A percentile compares a stretch with the other conserved stretches of the same genome.
phyloP scores from a whole-genome alignment of 2,113 vertebrate genomes.

The Notothenia coriiceps region DNA sequence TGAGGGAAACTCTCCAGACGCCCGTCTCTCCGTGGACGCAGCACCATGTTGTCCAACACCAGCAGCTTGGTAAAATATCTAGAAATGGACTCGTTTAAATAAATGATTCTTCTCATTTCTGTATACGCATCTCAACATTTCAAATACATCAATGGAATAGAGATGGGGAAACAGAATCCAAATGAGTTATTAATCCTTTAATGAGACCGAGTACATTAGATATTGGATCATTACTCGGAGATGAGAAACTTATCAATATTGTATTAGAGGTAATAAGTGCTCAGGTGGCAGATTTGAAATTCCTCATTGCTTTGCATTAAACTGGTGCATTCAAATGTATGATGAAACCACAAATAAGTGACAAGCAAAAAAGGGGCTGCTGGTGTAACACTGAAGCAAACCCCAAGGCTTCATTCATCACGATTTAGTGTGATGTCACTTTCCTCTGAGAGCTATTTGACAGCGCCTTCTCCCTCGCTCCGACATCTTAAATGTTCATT shows the following conservation, averaged over 20 bases:
- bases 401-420: constrained; percentile 27
- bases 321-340: constrained; percentile 18
- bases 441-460: constrained; percentile 46
- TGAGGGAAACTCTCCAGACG: constrained; percentile 78
- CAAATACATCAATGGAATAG: not conserved
- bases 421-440: constrained; percentile 38
- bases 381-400: constrained; percentile 30
- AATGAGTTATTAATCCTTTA: constrained; percentile 11
- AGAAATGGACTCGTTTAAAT: not conserved
- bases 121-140: not conserved
- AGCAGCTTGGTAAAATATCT: constrained; percentile 79
- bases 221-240: constrained; percentile 19
- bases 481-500: constrained; percentile 30
- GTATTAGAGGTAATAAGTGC: not conserved
- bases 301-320: constrained; percentile 11
- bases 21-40: constrained; percentile 75
- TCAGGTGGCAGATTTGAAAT: constrained; percentile 28
- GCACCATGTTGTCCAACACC: constrained; percentile 79
- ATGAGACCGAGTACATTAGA: not conserved
- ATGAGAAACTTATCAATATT: constrained; percentile 14
- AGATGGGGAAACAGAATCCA: not conserved
- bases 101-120: not conserved
- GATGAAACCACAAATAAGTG: constrained; percentile 53
- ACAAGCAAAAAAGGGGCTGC: constrained; percentile 22
- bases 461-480: constrained; percentile 37